phyloP scores from a whole-genome alignment of 2,888 invertebrate genomes.

The Catocala fraxini region DNA sequence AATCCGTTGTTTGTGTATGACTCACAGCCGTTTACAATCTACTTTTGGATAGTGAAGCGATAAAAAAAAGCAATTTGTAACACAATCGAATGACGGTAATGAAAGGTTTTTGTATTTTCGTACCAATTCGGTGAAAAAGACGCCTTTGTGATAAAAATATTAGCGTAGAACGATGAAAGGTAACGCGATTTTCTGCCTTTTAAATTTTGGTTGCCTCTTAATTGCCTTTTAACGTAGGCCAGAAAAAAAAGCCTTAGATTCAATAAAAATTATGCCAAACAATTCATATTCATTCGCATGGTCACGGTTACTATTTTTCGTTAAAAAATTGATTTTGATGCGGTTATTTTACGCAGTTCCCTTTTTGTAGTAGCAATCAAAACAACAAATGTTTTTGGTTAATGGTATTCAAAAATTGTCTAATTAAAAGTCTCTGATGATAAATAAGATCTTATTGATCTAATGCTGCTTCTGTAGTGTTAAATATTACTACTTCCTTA shows the following conservation, averaged over 20 bases:
- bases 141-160: slow-evolving; percentile 22
- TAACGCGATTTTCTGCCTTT: slow-evolving; percentile 20
- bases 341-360: too few relatives aligned
- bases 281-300: too few relatives aligned
- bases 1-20: slow-evolving; percentile 31
- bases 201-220: neutral
- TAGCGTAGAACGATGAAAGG: slow-evolving; percentile 6
- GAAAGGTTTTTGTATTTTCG: slow-evolving; percentile 36
- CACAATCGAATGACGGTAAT: slow-evolving; percentile 33
- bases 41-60: slow-evolving; percentile 30
- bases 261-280: neutral
- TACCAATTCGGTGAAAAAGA: slow-evolving; percentile 17
- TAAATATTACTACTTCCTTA: too few relatives aligned
- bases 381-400: too few relatives aligned
- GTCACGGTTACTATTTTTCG: too few relatives aligned
- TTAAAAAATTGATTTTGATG: too few relatives aligned
- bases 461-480: too few relatives aligned
- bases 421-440: too few relatives aligned
- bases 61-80: slow-evolving; percentile 43
- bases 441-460: too few relatives aligned
- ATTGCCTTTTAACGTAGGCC: neutral
- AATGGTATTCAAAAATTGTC: too few relatives aligned
- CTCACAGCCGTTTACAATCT: slow-evolving; percentile 33
- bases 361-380: too few relatives aligned
- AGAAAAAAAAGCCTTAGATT: neutral